These are phyloP conservation scores for Drosophila quasianomalipes DNA, from an alignment of 2,888 invertebrate genomes.

Conservation along the genomic window DNA sequence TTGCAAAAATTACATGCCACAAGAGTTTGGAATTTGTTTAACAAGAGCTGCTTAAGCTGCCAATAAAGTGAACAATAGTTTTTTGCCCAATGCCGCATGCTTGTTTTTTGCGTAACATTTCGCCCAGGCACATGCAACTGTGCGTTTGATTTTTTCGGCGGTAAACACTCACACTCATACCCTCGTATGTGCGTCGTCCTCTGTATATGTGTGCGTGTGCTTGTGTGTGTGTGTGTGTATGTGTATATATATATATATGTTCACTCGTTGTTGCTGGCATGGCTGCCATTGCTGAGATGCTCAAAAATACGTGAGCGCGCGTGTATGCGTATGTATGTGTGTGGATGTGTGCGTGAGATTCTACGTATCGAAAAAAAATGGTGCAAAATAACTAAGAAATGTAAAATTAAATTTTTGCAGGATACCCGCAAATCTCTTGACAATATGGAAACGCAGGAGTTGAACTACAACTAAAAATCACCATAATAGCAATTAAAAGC, in stretches of 20 bases:
- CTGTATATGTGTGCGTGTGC: slow-evolving; percentile 45
- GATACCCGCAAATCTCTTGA: slow-evolving; percentile 59
- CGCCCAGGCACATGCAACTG: slow-evolving; percentile 76
- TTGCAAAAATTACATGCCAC: slow-evolving; percentile 54
- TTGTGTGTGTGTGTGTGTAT: slow-evolving; percentile 41
- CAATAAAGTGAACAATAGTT: slow-evolving; percentile 36
- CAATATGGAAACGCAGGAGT: slow-evolving; percentile 57
- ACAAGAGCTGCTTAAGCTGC: slow-evolving; percentile 23
- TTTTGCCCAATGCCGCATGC: slow-evolving; percentile 31
- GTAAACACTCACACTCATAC: slow-evolving; percentile 81
- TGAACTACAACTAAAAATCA: slow-evolving; percentile 38
- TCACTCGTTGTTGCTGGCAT: slow-evolving; percentile 69
- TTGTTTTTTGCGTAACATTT: slow-evolving; percentile 72
- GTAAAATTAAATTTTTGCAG: slow-evolving; percentile 65
- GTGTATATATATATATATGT: slow-evolving; percentile 29
- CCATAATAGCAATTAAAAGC: slow-evolving; percentile 56
- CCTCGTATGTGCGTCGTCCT: slow-evolving; percentile 65
- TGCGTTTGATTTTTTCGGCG: slow-evolving; percentile 80
- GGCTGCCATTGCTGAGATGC: slow-evolving; percentile 70
- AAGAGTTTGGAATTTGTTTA: slow-evolving; percentile 39
- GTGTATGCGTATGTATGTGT: slow-evolving; percentile 43
- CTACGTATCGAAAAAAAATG: slow-evolving; percentile 83
- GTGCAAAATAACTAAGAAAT: slow-evolving; percentile 83
- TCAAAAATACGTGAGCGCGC: slow-evolving; percentile 58
- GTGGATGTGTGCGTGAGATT: slow-evolving; percentile 74